These are phyloP conservation scores for Neoscelio sp. DNA, from an alignment of 2,888 invertebrate species.

Conservation along the genomic window DNA sequence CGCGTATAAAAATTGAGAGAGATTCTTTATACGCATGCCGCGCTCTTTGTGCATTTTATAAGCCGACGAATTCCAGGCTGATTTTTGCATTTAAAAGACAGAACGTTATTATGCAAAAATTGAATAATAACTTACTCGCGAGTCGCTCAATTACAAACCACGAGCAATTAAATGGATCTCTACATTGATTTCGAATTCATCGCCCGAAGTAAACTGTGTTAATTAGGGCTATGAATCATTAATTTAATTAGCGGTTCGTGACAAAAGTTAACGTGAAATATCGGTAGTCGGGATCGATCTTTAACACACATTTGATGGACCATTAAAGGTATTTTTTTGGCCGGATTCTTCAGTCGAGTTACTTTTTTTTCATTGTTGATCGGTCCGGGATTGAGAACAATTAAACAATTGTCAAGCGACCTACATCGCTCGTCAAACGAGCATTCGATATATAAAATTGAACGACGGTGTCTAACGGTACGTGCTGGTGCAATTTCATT, in stretches of 20 bases:
- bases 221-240: slow-evolving; percentile 56
- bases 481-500: slow-evolving; percentile 31
- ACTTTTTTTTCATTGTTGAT: neutral
- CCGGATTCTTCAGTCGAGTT: slow-evolving; percentile 4
- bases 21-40: neutral
- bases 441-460: slow-evolving; percentile 12
- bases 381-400: slow-evolving; percentile 29
- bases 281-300: slow-evolving; percentile 35
- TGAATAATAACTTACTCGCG: slow-evolving; percentile 51
- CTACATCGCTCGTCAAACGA: slow-evolving; percentile 38
- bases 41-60: slow-evolving; percentile 17
- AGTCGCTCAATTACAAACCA: slow-evolving; percentile 32
- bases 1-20: slow-evolving; percentile 23
- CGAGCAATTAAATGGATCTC: slow-evolving; percentile 41
- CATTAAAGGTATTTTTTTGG: slow-evolving; percentile 49
- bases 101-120: slow-evolving; percentile 53
- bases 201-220: slow-evolving; percentile 20
- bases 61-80: slow-evolving; percentile 48
- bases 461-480: slow-evolving; percentile 45
- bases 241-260: slow-evolving; percentile 57
- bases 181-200: slow-evolving; percentile 19
- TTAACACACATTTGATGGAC: slow-evolving; percentile 46
- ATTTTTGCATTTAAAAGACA: slow-evolving; percentile 54
- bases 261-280: slow-evolving; percentile 54
- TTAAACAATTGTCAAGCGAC: slow-evolving; percentile 57